Evolutionary conservation across 2,888 invertebrate species (phyloP).

Genomic region (Rotaria macrura): DNA sequence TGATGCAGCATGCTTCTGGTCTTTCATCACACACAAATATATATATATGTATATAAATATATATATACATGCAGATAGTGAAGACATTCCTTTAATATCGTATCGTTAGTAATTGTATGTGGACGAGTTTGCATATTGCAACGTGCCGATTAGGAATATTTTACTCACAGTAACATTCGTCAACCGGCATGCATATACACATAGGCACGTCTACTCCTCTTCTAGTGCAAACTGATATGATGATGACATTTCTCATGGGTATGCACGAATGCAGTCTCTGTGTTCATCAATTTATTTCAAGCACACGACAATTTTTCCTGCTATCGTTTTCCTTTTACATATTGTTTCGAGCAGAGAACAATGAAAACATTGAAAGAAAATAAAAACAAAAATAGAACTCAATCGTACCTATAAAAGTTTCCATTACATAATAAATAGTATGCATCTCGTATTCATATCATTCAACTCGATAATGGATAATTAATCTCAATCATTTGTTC

Average conservation of each 20-base stretch:
- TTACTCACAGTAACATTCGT: neutral
- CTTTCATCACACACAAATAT: neutral
- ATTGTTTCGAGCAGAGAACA: neutral
- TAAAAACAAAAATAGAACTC: neutral
- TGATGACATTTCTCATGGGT: conserved; percentile 11
- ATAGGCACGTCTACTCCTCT: neutral
- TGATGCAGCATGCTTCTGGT: neutral
- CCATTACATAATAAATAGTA: neutral
- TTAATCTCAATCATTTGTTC: conserved; percentile 3
- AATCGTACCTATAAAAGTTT: neutral
- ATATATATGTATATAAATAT: neutral
- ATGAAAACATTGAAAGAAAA: neutral
- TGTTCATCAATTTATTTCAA: neutral
- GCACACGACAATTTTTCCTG: neutral
- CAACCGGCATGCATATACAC: neutral
- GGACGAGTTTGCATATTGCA: neutral
- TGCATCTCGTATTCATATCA: neutral
- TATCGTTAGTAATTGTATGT: neutral
- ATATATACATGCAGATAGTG: neutral
- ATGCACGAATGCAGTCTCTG: neutral
- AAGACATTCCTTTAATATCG: neutral
- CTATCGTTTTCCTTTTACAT: too few species aligned
- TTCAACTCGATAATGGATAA: neutral
- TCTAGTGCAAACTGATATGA: neutral
- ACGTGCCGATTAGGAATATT: neutral